Evolutionary conservation across 2,888 invertebrate genomes (phyloP), one percentile per base, ranked within the genome.

Genomic region (Agrochola lychnidis): DNA sequence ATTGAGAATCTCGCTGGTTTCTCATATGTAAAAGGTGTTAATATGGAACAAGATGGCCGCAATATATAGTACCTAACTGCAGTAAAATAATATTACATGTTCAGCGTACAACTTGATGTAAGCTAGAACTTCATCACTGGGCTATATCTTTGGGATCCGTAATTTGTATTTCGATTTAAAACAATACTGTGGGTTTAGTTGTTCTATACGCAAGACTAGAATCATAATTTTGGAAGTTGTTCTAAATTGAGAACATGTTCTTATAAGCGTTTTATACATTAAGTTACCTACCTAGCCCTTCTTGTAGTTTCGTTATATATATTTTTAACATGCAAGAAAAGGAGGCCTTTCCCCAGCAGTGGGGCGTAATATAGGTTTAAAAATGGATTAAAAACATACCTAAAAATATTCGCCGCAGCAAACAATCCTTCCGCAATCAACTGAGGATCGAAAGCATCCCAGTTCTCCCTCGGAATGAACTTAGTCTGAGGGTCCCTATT

Each of bases 391-490:
- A 59, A 14, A 56, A 78, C 74, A 45, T 51, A 98, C 97, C 98
- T 98, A 92, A 99, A 99, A 81, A 99, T 98, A 95, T 99, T 99
- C 71, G 99, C 99, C 1, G 98, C 99, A 16, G 99, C 99, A 94
- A 99, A 99, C 70, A 99, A 96, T 53, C 99, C 99, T 92, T 99
- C 99, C 10, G 99, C 98, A 51, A 99, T 98, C 12, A 99, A 96
- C 91, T 99, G 99, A 0, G 99, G 99, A 94, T 99, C 99, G 92
- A 98, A 99, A 10, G 98, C 98, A 85, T 98, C 97, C 99, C 99
- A 99, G 72, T 98, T 96, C 89, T 99, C 98, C 45, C 99, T 97
- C 0, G 98, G 98, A 48, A 98, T 97, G 89, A 97, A 98, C 40
- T 98, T 98, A 45, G 97, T 98, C 48, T 97, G 94, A 0, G 98